These are phyloP conservation scores for Nezara viridula DNA, from an alignment of 2,888 invertebrate species.

Conservation along the genomic window DNA sequence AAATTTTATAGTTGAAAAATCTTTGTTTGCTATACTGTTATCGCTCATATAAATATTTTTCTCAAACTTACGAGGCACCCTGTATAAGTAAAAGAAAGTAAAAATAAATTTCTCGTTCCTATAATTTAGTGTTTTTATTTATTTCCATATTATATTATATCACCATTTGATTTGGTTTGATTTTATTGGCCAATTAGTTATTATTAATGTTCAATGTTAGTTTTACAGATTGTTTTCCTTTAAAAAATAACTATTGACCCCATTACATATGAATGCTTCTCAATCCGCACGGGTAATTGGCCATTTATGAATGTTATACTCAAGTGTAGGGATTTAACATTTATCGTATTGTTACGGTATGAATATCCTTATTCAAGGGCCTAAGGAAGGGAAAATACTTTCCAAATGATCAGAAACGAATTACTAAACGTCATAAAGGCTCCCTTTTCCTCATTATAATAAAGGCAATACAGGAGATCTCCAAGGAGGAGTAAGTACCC, in stretches of 20 bases:
- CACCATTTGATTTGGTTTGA: no score
- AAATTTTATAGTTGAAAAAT: no score
- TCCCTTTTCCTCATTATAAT: not conserved
- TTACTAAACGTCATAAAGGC: constrained; percentile 36
- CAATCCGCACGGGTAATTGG: not conserved
- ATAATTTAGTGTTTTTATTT: no score
- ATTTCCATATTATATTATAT: no score
- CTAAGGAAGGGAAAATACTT: not conserved
- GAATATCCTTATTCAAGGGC: not conserved
- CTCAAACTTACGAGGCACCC: no score
- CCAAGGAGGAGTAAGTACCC: not conserved
- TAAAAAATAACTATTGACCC: not conserved
- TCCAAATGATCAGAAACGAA: not conserved
- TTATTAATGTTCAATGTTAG: no score
- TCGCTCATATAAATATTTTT: no score
- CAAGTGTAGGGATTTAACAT: not conserved
- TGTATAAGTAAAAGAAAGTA: no score
- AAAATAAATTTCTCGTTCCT: no score
- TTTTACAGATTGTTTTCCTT: no score
- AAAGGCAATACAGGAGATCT: constrained; percentile 8
- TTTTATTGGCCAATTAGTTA: no score
- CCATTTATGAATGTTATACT: not conserved
- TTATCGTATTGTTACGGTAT: not conserved
- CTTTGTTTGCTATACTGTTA: no score
- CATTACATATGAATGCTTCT: not conserved